A percentile compares a stretch with the other conserved stretches of the same genome.
These are phyloP conservation scores for Lacerta bilineata DNA, from an alignment of 2,797 vertebrate species.

Conservation along the genomic window DNA sequence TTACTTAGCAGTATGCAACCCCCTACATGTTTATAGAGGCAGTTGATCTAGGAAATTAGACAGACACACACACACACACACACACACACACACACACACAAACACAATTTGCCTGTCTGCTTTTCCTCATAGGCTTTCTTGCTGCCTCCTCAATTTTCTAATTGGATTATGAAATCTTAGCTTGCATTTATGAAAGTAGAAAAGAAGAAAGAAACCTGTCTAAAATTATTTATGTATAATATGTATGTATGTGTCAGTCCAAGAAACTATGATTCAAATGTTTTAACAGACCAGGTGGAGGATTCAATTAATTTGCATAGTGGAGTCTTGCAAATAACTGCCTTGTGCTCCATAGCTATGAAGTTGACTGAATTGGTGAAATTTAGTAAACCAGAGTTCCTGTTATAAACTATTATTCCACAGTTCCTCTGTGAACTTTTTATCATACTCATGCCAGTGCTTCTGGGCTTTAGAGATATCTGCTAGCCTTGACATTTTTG, in stretches of 20 bases:
- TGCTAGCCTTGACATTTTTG: slow-evolving; percentile 12
- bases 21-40: too few species aligned
- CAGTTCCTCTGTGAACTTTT: slow-evolving; percentile 7
- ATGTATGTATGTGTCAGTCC: neutral
- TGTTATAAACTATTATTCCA: slow-evolving; percentile 27
- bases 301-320: neutral
- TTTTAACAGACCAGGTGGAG: neutral
- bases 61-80: too few species aligned
- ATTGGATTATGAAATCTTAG: slow-evolving; percentile 10
- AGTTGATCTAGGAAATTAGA: neutral
- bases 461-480: slow-evolving; percentile 18
- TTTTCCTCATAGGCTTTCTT: neutral
- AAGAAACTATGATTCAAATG: neutral
- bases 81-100: too few species aligned
- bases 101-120: neutral
- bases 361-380: slow-evolving; percentile 17
- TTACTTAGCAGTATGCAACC: too few species aligned
- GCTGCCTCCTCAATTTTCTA: neutral
- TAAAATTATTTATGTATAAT: slow-evolving; percentile 3
- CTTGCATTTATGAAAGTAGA: slow-evolving; percentile 3
- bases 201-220: neutral
- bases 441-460: neutral
- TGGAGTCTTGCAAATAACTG: neutral
- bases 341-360: neutral
- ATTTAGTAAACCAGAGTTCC: slow-evolving; percentile 17